A percentile compares a stretch with the other conserved stretches of the same genome.
phyloP scores from a whole-genome alignment of 2,888 invertebrate species.

The Drosophila macrospina region DNA sequence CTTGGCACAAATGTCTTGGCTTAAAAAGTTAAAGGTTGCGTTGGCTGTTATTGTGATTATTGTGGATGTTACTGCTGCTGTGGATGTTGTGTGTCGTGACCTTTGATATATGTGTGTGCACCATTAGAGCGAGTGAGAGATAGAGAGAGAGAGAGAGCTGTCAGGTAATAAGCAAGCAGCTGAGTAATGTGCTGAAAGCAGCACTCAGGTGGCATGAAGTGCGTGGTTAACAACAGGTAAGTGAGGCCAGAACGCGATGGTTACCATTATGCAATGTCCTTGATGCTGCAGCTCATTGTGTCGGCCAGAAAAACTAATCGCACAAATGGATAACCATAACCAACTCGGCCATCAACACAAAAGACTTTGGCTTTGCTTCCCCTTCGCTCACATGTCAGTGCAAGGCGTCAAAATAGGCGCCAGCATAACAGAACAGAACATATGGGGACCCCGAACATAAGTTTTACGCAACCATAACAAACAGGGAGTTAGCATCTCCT shows the following conservation, averaged over 20 bases:
- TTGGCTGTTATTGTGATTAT: neutral
- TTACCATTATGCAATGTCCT: conserved; percentile 58
- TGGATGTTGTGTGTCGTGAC: conserved; percentile 19
- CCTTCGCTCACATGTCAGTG: conserved; percentile 47
- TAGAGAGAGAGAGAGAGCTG: conserved; percentile 34
- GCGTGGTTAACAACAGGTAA: conserved; percentile 26
- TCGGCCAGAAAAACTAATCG: conserved; percentile 64
- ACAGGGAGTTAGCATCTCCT: conserved; percentile 37
- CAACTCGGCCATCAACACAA: conserved; percentile 44
- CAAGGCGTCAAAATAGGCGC: conserved; percentile 42
- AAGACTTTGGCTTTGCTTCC: conserved; percentile 25
- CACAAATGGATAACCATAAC: conserved; percentile 66
- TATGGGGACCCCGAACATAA: conserved; percentile 27
- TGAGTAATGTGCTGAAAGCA: conserved; percentile 65
- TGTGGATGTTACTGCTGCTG: conserved; percentile 9
- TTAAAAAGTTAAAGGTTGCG: conserved; percentile 42
- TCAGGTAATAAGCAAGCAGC: conserved; percentile 51
- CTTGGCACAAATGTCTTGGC: conserved; percentile 33
- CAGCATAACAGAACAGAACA: conserved; percentile 42
- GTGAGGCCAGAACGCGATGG: neutral
- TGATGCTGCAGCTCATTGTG: conserved; percentile 60
- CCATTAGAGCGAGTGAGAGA: conserved; percentile 60
- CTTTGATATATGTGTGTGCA: conserved; percentile 65
- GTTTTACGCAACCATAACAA: conserved; percentile 28
- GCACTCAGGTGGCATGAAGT: conserved; percentile 46